phyloP scores from a whole-genome alignment of 2,888 invertebrate species.

The Oxycera nigricornis region DNA sequence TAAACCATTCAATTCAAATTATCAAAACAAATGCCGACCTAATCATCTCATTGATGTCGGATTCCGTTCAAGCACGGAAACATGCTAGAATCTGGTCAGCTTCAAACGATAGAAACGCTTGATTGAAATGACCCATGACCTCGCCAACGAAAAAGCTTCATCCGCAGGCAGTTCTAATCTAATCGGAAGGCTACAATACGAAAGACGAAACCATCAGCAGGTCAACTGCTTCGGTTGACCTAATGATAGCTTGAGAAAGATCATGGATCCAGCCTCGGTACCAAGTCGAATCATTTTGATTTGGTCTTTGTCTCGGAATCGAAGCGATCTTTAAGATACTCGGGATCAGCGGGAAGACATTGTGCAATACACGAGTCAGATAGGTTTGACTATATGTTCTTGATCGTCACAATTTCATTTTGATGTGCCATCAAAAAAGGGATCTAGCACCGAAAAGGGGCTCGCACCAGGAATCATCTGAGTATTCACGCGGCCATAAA shows the following conservation, averaged over 20 bases:
- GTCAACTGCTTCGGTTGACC: not conserved
- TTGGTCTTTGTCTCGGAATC: too few species aligned
- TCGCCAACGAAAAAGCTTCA: not conserved
- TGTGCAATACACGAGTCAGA: too few species aligned
- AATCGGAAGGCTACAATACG: not conserved
- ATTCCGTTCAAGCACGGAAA: not conserved
- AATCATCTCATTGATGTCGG: not conserved
- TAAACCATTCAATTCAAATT: too few species aligned
- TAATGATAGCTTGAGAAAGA: not conserved
- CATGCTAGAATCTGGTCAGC: not conserved
- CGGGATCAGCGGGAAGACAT: too few species aligned
- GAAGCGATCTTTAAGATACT: too few species aligned
- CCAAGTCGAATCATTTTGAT: too few species aligned
- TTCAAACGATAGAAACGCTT: not conserved
- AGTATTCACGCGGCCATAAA: conserved; percentile 21
- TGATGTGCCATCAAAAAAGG: too few species aligned
- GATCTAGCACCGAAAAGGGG: not conserved
- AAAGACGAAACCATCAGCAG: not conserved
- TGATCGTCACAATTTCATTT: too few species aligned
- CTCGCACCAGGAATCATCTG: not conserved
- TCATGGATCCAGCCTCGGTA: not conserved
- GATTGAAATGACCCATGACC: conserved; percentile 31
- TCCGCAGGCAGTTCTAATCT: not conserved
- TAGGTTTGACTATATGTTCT: too few species aligned
- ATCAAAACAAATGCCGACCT: not conserved